These are phyloP conservation scores for Drosophila nr. perissopoda DNA, from an alignment of 2,888 invertebrate genomes.

Conservation along the genomic window DNA sequence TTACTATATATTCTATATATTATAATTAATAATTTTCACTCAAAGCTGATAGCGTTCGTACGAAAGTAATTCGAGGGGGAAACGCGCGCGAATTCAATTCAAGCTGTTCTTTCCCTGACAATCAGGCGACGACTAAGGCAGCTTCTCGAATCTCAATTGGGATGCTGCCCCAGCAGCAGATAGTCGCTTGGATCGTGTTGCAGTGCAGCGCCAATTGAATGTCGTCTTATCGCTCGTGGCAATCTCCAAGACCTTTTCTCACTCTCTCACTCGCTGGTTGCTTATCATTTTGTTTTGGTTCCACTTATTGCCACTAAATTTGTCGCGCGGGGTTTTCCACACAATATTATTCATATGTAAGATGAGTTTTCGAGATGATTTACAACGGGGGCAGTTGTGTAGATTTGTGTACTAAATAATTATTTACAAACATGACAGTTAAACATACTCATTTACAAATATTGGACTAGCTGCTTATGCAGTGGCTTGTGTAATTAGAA, in stretches of 20 bases:
- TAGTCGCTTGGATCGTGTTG: conserved; percentile 35
- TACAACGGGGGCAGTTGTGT: conserved; percentile 44
- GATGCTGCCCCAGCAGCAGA: conserved; percentile 10
- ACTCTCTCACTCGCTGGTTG: not conserved
- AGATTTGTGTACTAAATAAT: conserved; percentile 18
- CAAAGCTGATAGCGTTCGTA: conserved; percentile 43
- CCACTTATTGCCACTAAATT: conserved; percentile 38
- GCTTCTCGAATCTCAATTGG: conserved; percentile 67
- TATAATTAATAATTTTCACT: conserved; percentile 30
- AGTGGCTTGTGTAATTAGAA: conserved; percentile 2
- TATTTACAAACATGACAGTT: conserved; percentile 50
- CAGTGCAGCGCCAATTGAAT: conserved; percentile 55
- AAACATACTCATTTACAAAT: conserved; percentile 30
- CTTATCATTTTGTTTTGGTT: conserved; percentile 66
- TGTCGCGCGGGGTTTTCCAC: conserved; percentile 43
- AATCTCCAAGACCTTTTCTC: conserved; percentile 58
- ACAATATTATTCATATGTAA: conserved; percentile 32
- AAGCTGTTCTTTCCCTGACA: conserved; percentile 44
- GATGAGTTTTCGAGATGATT: conserved; percentile 52
- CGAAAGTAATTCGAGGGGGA: conserved; percentile 25
- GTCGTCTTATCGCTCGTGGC: conserved; percentile 49
- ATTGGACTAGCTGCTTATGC: conserved; percentile 28
- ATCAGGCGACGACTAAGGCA: conserved; percentile 73
- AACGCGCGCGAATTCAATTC: conserved; percentile 20
- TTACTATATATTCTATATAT: conserved; percentile 12